phyloP scores from a whole-genome alignment of 2,113 vertebrate species.

The Thryonomys swinderianus region DNA sequence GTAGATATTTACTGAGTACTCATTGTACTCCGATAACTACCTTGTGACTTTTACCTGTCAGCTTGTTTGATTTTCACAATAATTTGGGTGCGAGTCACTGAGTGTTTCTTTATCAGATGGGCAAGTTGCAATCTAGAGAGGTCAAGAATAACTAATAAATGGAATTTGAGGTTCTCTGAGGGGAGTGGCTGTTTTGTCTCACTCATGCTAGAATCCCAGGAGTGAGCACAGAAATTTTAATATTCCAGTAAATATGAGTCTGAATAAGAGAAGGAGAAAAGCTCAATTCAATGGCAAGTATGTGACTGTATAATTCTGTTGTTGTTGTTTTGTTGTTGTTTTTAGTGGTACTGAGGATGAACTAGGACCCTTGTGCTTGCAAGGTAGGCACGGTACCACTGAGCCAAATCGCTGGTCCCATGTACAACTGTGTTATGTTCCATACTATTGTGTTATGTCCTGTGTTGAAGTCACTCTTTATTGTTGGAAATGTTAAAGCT shows the following conservation, averaged over 20 bases:
- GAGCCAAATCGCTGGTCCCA: no score
- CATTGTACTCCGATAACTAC: neutral
- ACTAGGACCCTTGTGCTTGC: no score
- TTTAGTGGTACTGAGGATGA: no score
- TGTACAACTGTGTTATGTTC: no score
- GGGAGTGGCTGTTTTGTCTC: neutral
- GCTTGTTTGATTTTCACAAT: neutral
- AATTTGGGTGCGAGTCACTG: neutral
- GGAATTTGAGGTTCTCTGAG: neutral
- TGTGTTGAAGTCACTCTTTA: neutral
- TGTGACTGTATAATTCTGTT: neutral
- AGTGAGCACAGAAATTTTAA: neutral
- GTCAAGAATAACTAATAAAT: neutral
- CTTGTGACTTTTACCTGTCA: neutral
- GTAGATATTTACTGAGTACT: neutral
- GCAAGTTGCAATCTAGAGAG: neutral
- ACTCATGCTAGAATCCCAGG: neutral
- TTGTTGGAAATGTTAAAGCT: constrained; percentile 25
- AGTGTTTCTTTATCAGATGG: neutral
- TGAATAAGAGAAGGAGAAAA: neutral
- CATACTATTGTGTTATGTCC: neutral
- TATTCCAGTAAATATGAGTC: neutral
- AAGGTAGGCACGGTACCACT: no score
- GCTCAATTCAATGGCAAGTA: neutral
- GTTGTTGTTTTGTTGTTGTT: no score